Evolutionary conservation across 1,140 invertebrate species (phyloP), one percentile per base, ranked within the genome.

Genomic region (Colletes gigas): DNA sequence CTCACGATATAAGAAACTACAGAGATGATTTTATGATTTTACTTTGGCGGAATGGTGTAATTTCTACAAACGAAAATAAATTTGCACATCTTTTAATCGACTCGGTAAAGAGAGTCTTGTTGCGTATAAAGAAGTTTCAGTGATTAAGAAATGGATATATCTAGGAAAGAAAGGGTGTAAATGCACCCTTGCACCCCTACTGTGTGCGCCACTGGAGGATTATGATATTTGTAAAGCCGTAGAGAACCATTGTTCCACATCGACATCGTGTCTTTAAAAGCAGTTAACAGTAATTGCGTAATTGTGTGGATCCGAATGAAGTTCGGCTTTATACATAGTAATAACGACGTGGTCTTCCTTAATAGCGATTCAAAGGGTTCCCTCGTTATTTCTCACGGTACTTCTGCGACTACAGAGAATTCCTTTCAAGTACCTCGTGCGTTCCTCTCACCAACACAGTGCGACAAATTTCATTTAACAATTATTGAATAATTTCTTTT

Each of bases 231-330:
- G 55, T 0, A 15, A 14, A 60, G 65, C 3, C 14, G 2, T 21
- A 4, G 9, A 47, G 7, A 17, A 50, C 5, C 1, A 55, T 50
- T 41, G 15, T 21, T 10, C 10, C 60, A 19, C 14, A 4, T 54
- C 59, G n/a, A 8, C 54, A 17, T 1, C 12, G 5, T 60, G 17
- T 60, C 14, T 71, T 82, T 68, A 63, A 77, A n/a, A 72, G 39
- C 19, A 74, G 68, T 88, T 88, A 66, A 80, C 41, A 70, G 41
- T 80, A 86, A 85, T 83, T 85, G 76, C 65, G 82, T 87, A 87
- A 88, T 85, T 81, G 75, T 30, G 47, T 30, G 21, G 47, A 30
- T 44, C 41, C 55, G 62, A 84, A 88, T 81, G 67, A 78, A n/a
- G 17, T 65, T 69, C 30, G n/a, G 39, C 62, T 73, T 75, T 76